Base-by-base conservation (phyloP, 1,140 invertebrate genomes). In the Orchestia grillus region DNA sequence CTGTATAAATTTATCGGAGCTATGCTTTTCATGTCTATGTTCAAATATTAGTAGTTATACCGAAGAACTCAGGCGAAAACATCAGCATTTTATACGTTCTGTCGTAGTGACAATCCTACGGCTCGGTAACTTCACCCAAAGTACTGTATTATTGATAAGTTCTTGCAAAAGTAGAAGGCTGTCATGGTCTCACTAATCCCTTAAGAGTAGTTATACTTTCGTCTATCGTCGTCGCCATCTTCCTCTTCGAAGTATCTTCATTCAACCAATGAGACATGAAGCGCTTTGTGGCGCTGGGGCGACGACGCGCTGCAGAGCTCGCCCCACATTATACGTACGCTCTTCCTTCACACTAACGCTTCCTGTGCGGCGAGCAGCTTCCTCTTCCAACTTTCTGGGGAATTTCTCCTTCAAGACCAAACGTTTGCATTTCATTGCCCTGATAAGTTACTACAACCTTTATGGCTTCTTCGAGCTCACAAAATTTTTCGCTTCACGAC, bases 401-500 rank as follows among this genome's bases (percentile, higher is more conserved):
- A 94, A 94, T 94, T 94, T 94, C 92, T 94, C 92, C 92, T 94
- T 94, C 92, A 94, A 94, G 92, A 94, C 92, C 44, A 94, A 94
- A 42, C 92, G 92, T 94, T 94, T 94, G 44, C 92, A 94, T 94
- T 94, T 94, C 92, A 94, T 94, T 94, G 92, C 92, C 92, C 44
- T 44, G 41, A 94, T 45, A 94, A 94, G 92, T 94, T 94, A 94
- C 92, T 94, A 94, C 43, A 94, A 45, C 92, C 92, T 94, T 94
- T 94, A 94, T 94, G 40, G 92, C 43, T 47, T 47, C 43, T 45
- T 45, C 43, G 36, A 44, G 44, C 92, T 94, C 92, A 45, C 92
- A 45, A 47, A 94, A 94, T 94, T 94, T 94, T 47, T 94, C 44
- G 92, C 43, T 94, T 40, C 92, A 40, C 43, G 36, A 94, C 43